Evolutionary conservation across 2,797 vertebrate species (phyloP).

Genomic region (Sphenodon punctatus): DNA sequence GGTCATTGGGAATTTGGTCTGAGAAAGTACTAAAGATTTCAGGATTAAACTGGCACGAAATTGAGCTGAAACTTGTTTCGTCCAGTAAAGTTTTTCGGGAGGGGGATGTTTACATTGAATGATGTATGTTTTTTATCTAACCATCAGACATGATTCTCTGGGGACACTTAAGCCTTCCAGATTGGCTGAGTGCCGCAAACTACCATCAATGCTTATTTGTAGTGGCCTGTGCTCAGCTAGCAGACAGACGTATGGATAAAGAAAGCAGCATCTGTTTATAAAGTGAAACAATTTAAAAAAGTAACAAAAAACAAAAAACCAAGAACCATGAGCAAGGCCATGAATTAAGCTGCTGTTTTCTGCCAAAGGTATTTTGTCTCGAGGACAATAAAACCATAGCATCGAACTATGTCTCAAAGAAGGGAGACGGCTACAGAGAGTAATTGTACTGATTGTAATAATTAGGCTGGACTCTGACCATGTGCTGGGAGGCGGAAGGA

Average conservation of each 20-base stretch:
- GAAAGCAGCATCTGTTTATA: background rate
- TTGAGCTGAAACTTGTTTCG: accelerated
- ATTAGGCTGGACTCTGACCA: background rate
- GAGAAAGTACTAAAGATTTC: background rate
- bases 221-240: background rate
- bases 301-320: slow-evolving; percentile 1
- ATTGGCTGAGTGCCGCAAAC: background rate
- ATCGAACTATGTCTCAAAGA: background rate
- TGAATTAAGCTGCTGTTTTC: background rate
- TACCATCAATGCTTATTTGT: background rate
- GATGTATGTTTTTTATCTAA: background rate
- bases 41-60: background rate
- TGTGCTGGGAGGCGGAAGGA: background rate
- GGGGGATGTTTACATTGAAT: background rate
- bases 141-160: background rate
- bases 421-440: background rate
- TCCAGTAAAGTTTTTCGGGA: accelerated
- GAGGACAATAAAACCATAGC: background rate
- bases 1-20: background rate
- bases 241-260: background rate
- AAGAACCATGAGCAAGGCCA: background rate
- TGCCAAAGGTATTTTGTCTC: background rate
- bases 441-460: background rate
- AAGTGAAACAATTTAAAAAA: too few species aligned
- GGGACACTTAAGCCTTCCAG: background rate